Evolutionary conservation across 2,797 vertebrate genomes (phyloP).

Genomic region (Bufotes viridis): DNA sequence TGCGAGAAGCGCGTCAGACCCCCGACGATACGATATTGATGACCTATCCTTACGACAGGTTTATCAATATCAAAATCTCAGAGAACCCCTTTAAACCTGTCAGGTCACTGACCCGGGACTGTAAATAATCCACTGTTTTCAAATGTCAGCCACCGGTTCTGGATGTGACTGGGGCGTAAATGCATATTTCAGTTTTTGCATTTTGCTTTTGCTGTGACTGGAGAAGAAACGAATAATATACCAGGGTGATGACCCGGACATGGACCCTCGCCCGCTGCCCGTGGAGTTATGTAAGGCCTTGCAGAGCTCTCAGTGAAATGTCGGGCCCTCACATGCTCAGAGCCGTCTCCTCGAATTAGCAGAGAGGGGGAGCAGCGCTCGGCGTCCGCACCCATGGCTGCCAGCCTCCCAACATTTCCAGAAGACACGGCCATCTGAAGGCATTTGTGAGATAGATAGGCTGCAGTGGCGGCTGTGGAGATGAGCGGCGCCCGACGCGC

Average conservation of each 20-base stretch:
- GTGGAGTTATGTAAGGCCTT: neutral
- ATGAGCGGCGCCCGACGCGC: neutral
- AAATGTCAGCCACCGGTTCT: too few species aligned
- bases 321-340: conserved; percentile 16
- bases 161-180: too few species aligned
- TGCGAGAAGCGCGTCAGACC: too few species aligned
- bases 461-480: neutral
- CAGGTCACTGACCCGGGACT: too few species aligned
- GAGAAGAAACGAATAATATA: neutral
- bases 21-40: too few species aligned
- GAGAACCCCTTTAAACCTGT: too few species aligned
- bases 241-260: neutral
- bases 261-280: neutral
- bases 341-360: conserved; percentile 29
- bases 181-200: neutral
- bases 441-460: conserved; percentile 1
- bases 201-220: neutral
- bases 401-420: conserved; percentile 17
- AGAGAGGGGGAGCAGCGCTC: neutral
- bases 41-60: too few species aligned
- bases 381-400: conserved; percentile 13
- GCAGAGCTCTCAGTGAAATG: neutral
- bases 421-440: conserved; percentile 20
- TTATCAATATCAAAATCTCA: too few species aligned
- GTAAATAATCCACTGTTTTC: too few species aligned